A percentile compares a stretch with the other conserved stretches of the same genome.
Evolutionary conservation across 2,797 vertebrate species (phyloP).

Genomic region (Vireo griseus): DNA sequence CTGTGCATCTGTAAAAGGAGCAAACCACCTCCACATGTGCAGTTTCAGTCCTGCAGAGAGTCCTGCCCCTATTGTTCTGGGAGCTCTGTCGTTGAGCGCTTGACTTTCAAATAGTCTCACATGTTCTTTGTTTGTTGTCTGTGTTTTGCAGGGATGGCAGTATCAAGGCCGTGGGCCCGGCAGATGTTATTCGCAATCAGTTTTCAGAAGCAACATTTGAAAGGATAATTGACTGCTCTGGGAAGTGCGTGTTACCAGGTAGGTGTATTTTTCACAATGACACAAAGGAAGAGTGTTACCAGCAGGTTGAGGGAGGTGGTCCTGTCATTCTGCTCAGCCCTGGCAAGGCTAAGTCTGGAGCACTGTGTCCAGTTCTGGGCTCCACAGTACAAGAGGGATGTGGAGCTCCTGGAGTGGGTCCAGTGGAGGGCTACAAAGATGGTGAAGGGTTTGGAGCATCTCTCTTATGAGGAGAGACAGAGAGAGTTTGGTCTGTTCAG

Average conservation of each 20-base stretch:
- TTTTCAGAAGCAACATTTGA: slow-evolving; percentile 83
- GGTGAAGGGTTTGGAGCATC: neutral
- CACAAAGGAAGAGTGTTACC: neutral
- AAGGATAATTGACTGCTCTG: slow-evolving; percentile 86
- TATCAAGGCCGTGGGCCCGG: slow-evolving; percentile 85
- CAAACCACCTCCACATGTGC: neutral
- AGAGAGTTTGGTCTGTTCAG: neutral
- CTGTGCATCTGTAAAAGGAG: neutral
- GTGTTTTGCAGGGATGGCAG: slow-evolving; percentile 81
- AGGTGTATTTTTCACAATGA: neutral
- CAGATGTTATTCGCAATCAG: slow-evolving; percentile 74
- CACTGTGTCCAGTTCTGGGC: neutral
- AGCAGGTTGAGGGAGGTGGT: neutral
- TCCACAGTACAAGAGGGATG: neutral
- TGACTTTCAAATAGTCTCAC: neutral
- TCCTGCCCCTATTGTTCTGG: neutral
- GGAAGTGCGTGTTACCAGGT: slow-evolving; percentile 93
- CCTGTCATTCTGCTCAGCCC: neutral
- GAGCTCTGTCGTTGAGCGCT: neutral
- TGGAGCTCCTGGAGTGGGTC: neutral
- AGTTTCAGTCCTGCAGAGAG: neutral
- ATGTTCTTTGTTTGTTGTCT: neutral
- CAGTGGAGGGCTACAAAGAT: neutral
- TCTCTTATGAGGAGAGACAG: neutral
- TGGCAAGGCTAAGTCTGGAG: neutral